A percentile compares a stretch with the other conserved stretches of the same genome.
These are phyloP conservation scores for Pachypeltis micranthus DNA, from an alignment of 1,140 invertebrate genomes.

Conservation along the genomic window DNA sequence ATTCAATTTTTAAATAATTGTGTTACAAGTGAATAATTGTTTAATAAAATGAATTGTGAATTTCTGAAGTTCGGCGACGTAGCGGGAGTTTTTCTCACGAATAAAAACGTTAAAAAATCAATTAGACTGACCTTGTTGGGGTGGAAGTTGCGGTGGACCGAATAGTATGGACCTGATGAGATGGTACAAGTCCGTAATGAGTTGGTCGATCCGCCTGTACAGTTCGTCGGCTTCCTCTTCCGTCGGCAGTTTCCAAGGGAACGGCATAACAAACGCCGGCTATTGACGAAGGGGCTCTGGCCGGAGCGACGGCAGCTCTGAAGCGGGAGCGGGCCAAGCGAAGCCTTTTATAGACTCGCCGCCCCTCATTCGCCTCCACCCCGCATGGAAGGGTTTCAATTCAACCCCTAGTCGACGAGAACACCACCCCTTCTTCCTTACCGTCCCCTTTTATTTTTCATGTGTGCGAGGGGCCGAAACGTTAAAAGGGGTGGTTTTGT, in stretches of 20 bases:
- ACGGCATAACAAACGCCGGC: no score
- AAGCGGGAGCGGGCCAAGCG: neutral
- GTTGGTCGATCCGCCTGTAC: slow-evolving; percentile 15
- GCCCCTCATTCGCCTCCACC: neutral
- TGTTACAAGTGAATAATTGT: neutral
- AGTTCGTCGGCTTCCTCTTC: slow-evolving; percentile 14
- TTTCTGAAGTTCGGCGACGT: no score
- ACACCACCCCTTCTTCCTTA: no score
- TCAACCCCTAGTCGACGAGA: no score
- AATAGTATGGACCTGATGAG: slow-evolving; percentile 17
- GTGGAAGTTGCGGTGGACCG: slow-evolving; percentile 8
- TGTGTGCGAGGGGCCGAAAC: no score
- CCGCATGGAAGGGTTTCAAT: no score
- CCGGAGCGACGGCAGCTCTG: no score
- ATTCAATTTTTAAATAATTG: neutral
- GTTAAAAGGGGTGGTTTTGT: no score
- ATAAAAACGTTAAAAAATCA: neutral
- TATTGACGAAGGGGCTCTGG: no score
- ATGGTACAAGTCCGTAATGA: slow-evolving; percentile 18
- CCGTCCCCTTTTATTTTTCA: no score
- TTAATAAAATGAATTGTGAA: neutral
- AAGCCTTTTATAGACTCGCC: no score
- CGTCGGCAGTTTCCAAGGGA: slow-evolving; percentile 12
- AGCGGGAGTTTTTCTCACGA: neutral
- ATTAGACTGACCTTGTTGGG: neutral